A percentile compares a stretch with the other conserved stretches of the same genome.
phyloP scores from a whole-genome alignment of 2,888 invertebrate species.

The Ennomos quercinarius region DNA sequence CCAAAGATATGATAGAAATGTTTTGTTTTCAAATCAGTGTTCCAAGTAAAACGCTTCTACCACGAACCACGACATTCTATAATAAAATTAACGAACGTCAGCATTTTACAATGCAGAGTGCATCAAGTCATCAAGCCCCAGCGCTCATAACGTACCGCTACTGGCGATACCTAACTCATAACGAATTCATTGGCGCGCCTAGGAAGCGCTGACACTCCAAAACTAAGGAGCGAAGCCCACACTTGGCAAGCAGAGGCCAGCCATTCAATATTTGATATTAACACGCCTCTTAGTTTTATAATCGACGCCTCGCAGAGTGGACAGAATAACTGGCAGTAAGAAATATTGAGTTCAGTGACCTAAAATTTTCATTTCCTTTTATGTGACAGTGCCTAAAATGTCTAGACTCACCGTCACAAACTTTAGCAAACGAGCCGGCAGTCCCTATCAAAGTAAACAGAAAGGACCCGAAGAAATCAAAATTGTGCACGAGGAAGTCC shows the following conservation, averaged over 20 bases:
- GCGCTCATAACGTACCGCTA: constrained; percentile 25
- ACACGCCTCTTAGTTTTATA: constrained; percentile 66
- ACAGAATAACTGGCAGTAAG: constrained; percentile 56
- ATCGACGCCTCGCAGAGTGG: constrained; percentile 65
- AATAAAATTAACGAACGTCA: constrained; percentile 45
- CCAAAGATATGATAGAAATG: too few species aligned
- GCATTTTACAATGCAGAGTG: constrained; percentile 71
- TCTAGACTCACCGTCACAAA: constrained; percentile 73
- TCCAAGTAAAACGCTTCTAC: constrained; percentile 23
- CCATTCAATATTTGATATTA: constrained; percentile 64
- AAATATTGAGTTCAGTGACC: constrained; percentile 63
- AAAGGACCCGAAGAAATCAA: constrained; percentile 42
- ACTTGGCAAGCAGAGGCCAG: constrained; percentile 68
- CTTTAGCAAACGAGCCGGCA: constrained; percentile 63
- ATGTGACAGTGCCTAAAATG: constrained; percentile 56
- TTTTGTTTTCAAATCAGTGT: background rate
- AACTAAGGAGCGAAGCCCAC: constrained; percentile 83
- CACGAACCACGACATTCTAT: constrained; percentile 28
- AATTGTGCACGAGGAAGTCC: constrained; percentile 65
- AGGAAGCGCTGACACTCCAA: constrained; percentile 77
- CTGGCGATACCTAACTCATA: constrained; percentile 55
- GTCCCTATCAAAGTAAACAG: constrained; percentile 57
- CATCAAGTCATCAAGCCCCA: constrained; percentile 55
- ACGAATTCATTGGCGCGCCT: constrained; percentile 79
- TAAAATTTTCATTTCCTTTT: constrained; percentile 57